Conservation (phyloP, 2,888 invertebrate species). For the Salpingus planirostris region DNA sequence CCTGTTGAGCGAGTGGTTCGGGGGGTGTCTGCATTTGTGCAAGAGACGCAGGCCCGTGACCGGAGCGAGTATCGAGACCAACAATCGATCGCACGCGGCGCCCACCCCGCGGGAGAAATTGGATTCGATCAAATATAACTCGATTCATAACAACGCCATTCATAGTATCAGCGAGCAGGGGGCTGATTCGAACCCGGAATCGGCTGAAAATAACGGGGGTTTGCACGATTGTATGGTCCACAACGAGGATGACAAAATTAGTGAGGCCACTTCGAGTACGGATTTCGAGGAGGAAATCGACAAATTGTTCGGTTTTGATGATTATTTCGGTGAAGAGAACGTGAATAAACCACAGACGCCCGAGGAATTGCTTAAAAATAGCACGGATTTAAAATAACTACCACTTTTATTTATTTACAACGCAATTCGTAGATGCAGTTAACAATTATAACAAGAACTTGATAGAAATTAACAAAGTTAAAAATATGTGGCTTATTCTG, state of each 20-base stretch:
- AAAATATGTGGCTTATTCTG: conserved; percentile 1
- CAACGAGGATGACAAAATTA: conserved; percentile 1
- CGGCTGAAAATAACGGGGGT: not conserved
- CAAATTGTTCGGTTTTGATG: not conserved
- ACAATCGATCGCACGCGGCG: conserved; percentile 30
- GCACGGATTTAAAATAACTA: conserved; percentile 1
- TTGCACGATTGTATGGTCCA: conserved; percentile 12
- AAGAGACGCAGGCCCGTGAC: conserved; percentile 26
- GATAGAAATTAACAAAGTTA: conserved; percentile 3
- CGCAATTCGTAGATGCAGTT: not conserved
- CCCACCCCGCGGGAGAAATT: conserved; percentile 29
- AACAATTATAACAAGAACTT: conserved; percentile 1
- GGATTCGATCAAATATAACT: conserved; percentile 19
- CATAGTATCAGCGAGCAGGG: conserved; percentile 9
- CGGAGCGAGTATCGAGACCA: conserved; percentile 29
- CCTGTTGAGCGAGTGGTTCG: conserved; percentile 61
- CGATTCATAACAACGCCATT: conserved; percentile 8
- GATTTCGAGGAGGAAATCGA: conserved; percentile 4
- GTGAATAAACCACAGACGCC: not conserved
- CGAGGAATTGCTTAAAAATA: conserved; percentile 1
- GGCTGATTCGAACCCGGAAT: conserved; percentile 7
- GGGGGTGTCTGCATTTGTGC: conserved; percentile 57
- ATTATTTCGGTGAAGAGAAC: not conserved
- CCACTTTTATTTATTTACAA: too few species aligned
- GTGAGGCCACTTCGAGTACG: not conserved